Conservation (phyloP, 2,113 vertebrate species). For the Prunella himalayana region DNA sequence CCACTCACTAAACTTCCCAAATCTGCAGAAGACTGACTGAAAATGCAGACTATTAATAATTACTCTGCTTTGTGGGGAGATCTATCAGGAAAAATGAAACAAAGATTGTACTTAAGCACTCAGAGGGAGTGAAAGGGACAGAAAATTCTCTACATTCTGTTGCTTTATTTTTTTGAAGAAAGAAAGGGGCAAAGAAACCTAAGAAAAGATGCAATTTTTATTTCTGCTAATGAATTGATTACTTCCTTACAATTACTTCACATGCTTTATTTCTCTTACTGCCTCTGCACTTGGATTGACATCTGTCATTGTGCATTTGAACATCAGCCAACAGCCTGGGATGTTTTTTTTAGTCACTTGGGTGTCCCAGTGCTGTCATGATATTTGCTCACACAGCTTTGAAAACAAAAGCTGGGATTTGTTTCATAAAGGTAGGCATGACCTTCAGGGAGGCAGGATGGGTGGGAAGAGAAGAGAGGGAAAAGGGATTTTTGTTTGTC, state of each 20-base stretch:
- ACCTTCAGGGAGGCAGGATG: background rate
- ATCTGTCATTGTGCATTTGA: background rate
- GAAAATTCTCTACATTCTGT: rapidly evolving
- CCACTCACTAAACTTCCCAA: background rate
- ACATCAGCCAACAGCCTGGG: background rate
- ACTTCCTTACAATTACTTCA: background rate
- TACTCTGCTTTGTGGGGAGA: background rate
- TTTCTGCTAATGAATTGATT: background rate
- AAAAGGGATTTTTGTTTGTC: background rate
- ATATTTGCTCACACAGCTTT: background rate
- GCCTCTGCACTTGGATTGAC: background rate
- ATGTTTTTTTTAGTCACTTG: background rate
- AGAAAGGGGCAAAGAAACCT: background rate
- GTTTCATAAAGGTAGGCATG: background rate
- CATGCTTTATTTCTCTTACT: background rate
- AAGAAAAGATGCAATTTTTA: background rate
- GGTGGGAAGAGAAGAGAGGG: background rate
- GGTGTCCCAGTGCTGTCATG: background rate
- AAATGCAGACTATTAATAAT: background rate
- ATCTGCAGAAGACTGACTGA: background rate
- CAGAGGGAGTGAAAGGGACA: background rate
- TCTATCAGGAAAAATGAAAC: background rate
- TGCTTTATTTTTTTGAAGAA: background rate
- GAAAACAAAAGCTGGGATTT: background rate
- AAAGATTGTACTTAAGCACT: background rate